Conservation (phyloP, 2,113 vertebrate genomes). For the Ranitomeya variabilis region DNA sequence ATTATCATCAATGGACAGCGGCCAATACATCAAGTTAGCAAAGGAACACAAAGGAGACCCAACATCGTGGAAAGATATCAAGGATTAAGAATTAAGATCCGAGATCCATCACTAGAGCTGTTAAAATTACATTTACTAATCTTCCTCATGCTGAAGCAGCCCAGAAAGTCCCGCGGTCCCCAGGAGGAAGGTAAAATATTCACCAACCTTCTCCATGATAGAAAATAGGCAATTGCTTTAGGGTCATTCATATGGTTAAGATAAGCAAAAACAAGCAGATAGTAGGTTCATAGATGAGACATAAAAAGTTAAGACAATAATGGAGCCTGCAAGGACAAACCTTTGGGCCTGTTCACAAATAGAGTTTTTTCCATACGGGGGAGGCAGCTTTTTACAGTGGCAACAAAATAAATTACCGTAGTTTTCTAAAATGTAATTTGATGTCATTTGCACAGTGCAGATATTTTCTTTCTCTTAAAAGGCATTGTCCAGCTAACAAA, state of each 20-base stretch:
- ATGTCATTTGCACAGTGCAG: too few relatives aligned
- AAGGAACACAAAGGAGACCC: slow-evolving; percentile 38
- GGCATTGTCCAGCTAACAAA: too few relatives aligned
- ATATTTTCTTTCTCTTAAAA: too few relatives aligned
- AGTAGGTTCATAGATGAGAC: neutral
- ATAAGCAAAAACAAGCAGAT: slow-evolving; percentile 18
- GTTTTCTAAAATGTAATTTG: too few relatives aligned
- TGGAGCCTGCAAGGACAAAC: neutral
- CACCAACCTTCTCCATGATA: neutral
- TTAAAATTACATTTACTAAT: slow-evolving; percentile 54
- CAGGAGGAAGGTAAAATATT: neutral
- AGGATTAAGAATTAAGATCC: slow-evolving; percentile 47
- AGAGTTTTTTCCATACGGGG: too few relatives aligned
- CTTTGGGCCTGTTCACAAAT: neutral
- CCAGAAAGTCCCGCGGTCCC: slow-evolving; percentile 18
- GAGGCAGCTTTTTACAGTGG: too few relatives aligned
- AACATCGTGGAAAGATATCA: slow-evolving; percentile 46
- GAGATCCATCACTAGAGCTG: slow-evolving; percentile 50
- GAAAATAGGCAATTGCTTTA: neutral
- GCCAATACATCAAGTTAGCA: slow-evolving; percentile 31
- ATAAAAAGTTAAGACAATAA: neutral
- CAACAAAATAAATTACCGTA: too few relatives aligned
- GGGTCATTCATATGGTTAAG: neutral
- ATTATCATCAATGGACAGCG: slow-evolving; percentile 43
- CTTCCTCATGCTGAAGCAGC: slow-evolving; percentile 40